These are phyloP conservation scores for Bombus vancouverensis DNA, from an alignment of 1,140 invertebrate species.

Conservation along the genomic window DNA sequence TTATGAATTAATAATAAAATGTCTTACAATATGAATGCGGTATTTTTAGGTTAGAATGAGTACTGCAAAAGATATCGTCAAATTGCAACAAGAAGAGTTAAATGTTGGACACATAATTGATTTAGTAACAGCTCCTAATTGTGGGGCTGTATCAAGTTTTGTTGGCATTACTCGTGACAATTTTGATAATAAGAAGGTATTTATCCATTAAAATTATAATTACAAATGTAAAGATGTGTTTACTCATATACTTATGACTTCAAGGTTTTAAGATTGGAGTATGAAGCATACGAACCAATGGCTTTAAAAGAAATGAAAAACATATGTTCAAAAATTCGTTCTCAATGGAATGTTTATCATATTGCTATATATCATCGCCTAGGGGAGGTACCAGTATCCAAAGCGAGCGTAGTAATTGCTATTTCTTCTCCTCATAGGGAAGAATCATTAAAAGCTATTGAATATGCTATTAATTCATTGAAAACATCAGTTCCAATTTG, in stretches of 20 bases:
- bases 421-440: constrained; percentile 93
- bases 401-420: constrained; percentile 95
- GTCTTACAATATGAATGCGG: constrained; percentile 11
- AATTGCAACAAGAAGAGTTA: constrained; percentile 87
- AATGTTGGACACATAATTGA: constrained; percentile 87
- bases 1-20: constrained; percentile 7
- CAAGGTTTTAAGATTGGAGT: constrained; percentile 91
- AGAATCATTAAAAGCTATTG: constrained; percentile 91
- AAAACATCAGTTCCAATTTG: constrained; percentile 96
- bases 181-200: constrained; percentile 92
- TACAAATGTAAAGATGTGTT: background rate
- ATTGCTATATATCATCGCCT: constrained; percentile 93
- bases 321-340: constrained; percentile 89
- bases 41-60: constrained; percentile 80
- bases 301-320: constrained; percentile 91
- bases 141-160: constrained; percentile 95
- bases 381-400: constrained; percentile 92
- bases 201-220: constrained; percentile 32
- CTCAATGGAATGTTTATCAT: constrained; percentile 89
- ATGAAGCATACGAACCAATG: constrained; percentile 97
- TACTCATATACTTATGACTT: constrained; percentile 11
- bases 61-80: constrained; percentile 80
- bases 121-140: constrained; percentile 87
- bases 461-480: constrained; percentile 92
- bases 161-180: constrained; percentile 95